These are phyloP conservation scores for Campoplex nolae DNA, from an alignment of 2,888 invertebrate species.

Conservation along the genomic window DNA sequence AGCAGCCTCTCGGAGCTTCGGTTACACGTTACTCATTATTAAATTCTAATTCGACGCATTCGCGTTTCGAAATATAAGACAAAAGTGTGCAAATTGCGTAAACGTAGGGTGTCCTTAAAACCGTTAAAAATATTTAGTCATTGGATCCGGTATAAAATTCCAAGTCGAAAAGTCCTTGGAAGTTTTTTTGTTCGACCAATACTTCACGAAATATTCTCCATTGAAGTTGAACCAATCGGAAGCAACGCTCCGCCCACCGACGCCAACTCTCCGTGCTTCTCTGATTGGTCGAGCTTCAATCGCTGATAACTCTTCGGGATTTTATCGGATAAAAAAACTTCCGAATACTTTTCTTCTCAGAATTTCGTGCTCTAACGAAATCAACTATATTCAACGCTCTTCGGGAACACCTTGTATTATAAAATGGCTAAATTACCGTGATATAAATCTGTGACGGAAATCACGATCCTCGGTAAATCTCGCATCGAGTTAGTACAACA, in stretches of 20 bases:
- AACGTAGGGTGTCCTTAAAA: background rate
- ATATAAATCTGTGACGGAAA: background rate
- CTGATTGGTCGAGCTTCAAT: background rate
- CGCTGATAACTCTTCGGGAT: background rate
- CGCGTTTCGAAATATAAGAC: background rate
- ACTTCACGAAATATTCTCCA: background rate
- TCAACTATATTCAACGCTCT: background rate
- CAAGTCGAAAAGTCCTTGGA: background rate
- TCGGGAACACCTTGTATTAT: background rate
- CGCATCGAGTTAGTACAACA: background rate
- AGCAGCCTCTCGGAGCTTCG: slow-evolving; percentile 16
- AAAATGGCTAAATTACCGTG: background rate
- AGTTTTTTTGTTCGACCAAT: background rate
- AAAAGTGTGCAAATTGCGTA: slow-evolving; percentile 4
- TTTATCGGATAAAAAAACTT: background rate
- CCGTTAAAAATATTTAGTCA: background rate
- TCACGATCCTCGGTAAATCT: background rate
- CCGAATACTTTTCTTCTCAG: background rate
- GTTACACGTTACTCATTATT: slow-evolving; percentile 37
- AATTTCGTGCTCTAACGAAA: background rate
- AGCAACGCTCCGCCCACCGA: background rate
- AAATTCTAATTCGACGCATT: slow-evolving; percentile 14
- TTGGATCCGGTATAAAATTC: background rate
- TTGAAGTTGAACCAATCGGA: background rate
- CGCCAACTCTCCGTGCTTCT: background rate